phyloP scores from a whole-genome alignment of 2,113 vertebrate genomes.

The Chrysemys picta region DNA sequence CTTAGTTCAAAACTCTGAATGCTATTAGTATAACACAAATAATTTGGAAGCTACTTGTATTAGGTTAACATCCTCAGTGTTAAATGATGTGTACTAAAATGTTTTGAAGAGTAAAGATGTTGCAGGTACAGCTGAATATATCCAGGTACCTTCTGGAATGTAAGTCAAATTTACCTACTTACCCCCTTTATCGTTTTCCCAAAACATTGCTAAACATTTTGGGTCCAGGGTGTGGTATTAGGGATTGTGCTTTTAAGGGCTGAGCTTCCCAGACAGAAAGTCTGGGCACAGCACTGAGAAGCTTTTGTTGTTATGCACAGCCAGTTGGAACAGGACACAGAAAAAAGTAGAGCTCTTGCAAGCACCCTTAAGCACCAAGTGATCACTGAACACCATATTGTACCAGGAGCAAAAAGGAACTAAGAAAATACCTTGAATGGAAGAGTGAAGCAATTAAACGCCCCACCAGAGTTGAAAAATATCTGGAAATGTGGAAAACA shows the following conservation, averaged over 20 bases:
- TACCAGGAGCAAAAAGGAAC: too few relatives aligned
- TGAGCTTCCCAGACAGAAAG: too few relatives aligned
- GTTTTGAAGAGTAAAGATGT: neutral
- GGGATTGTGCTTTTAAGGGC: too few relatives aligned
- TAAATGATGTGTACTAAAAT: neutral
- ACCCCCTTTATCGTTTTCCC: neutral
- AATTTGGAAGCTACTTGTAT: constrained; percentile 32
- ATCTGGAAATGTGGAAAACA: neutral
- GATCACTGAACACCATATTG: too few relatives aligned
- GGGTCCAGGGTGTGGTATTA: too few relatives aligned
- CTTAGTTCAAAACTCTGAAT: constrained; percentile 6
- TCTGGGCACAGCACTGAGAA: too few relatives aligned
- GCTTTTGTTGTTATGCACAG: too few relatives aligned
- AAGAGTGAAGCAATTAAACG: neutral
- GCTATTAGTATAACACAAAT: constrained; percentile 34
- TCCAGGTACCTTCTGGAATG: neutral
- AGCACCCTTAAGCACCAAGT: too few relatives aligned
- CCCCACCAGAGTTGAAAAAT: neutral
- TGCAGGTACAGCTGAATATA: neutral
- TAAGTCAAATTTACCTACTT: neutral
- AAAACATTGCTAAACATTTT: neutral
- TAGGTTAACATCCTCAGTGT: constrained; percentile 2
- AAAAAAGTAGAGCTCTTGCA: too few relatives aligned
- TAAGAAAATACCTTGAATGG: neutral
- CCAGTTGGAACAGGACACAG: too few relatives aligned